Percentiles rank a stretch among this genome's conserved stretches.
phyloP scores from a whole-genome alignment of 2,797 vertebrate species.

The Liasis olivaceus region DNA sequence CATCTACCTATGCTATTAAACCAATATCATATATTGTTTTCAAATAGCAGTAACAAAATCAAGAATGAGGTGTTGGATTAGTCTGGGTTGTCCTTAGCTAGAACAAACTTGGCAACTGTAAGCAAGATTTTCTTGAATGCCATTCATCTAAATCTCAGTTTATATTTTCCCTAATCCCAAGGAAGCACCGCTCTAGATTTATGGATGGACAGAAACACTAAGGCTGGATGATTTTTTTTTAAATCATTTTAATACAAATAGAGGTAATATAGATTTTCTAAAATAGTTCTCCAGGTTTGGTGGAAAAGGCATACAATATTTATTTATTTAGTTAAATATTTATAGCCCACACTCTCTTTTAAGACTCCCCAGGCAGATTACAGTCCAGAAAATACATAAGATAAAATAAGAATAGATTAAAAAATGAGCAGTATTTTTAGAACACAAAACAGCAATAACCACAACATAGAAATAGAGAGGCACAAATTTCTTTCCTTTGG shows the following conservation, averaged over 20 bases:
- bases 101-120: constrained; percentile 6
- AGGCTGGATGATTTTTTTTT: not conserved
- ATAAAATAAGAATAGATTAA: not conserved
- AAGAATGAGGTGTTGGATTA: constrained; percentile 25
- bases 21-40: constrained; percentile 12
- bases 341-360: not conserved
- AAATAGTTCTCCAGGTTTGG: not conserved
- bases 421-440: not conserved
- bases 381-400: not conserved
- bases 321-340: not conserved
- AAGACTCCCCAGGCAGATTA: not conserved
- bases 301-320: not conserved
- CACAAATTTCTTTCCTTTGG: not conserved
- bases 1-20: constrained; percentile 18
- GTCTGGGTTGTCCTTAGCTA: not conserved
- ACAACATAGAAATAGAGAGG: not conserved
- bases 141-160: not conserved
- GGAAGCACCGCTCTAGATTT: not conserved
- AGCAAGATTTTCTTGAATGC: not conserved
- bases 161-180: not conserved
- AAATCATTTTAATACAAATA: not conserved
- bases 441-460: not conserved
- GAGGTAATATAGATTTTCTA: not conserved
- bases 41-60: constrained; percentile 2
- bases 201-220: no score